Evolutionary conservation across 2,113 vertebrate genomes (phyloP), one percentile per base, ranked within the genome.

Genomic region (Pogonocichla stellata): DNA sequence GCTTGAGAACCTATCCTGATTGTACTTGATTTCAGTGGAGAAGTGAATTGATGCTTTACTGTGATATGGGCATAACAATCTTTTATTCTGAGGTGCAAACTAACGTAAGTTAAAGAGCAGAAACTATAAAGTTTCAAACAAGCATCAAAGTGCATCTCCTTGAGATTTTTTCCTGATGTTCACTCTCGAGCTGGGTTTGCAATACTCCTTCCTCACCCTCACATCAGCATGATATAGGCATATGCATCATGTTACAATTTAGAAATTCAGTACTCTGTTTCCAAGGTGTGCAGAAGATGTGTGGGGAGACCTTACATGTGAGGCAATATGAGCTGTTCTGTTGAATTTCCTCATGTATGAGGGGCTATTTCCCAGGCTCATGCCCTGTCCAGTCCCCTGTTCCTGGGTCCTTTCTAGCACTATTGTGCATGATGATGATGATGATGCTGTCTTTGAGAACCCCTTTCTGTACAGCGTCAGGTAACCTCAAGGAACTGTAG

Each of bases 1-100:
- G 81, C 88, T 90, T 85, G 88, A 96, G 85, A 75, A 86, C 96
- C 81, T 97, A 75, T 92, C 96, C 87, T 97, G 96, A 91, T 67
- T 93, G 85, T 93, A 92, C 90, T 96, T 92, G 82, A 92, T 96
- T 96, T 96, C 72, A 74, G 54, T 34, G 84, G 84, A 70, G 50
- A 95, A 86, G 71, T 53, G 56, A 93, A 92, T 73, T 74, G 43
- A 26, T 93, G 50, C 57, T 93, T 92, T 88, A 88, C 75, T 93
- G 72, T 90, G 47, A 86, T 80, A 85, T 3, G 51, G 71, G 31
- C 66, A 51, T 75, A 94, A 71, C 29, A 73, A 0, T 95, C 72
- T 93, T 83, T 61, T 71, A 58, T 67, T 85, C 79, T 80, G 82
- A 86, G 75, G 64, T 84, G 61, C 88, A 94, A 42, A 70, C 61